These are phyloP conservation scores for Zapus hudsonius DNA, from an alignment of 2,113 vertebrate genomes.

Conservation along the genomic window DNA sequence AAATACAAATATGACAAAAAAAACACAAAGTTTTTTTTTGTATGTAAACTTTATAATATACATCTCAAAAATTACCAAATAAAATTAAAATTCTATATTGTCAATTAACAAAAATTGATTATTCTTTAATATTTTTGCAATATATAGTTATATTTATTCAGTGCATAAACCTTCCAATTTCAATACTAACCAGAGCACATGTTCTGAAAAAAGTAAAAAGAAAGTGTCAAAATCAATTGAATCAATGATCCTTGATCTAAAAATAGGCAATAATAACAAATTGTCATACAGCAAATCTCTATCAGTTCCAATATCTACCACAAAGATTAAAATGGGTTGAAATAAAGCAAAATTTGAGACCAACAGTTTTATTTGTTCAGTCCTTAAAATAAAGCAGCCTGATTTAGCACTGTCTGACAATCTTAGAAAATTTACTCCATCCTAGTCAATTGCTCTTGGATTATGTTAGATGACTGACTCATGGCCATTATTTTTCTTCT, in stretches of 20 bases:
- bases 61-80: neutral
- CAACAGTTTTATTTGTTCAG: neutral
- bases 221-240: constrained; percentile 29
- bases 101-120: neutral
- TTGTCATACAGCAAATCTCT: neutral
- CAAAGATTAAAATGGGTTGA: neutral
- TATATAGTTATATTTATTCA: neutral
- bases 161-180: constrained; percentile 1
- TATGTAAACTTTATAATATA: neutral
- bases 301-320: neutral
- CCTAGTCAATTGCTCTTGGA: no score
- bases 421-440: neutral
- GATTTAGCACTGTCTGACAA: neutral
- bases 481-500: neutral
- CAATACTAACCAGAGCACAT: neutral
- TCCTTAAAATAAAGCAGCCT: neutral
- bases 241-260: constrained; percentile 21
- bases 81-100: neutral
- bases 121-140: neutral
- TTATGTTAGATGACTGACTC: neutral
- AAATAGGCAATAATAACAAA: neutral
- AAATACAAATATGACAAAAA: neutral
- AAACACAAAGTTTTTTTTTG: no score
- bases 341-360: neutral
- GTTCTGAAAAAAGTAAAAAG: constrained; percentile 30